Evolutionary conservation across 2,113 vertebrate species (phyloP).

Genomic region (Semicossyphus pulcher): DNA sequence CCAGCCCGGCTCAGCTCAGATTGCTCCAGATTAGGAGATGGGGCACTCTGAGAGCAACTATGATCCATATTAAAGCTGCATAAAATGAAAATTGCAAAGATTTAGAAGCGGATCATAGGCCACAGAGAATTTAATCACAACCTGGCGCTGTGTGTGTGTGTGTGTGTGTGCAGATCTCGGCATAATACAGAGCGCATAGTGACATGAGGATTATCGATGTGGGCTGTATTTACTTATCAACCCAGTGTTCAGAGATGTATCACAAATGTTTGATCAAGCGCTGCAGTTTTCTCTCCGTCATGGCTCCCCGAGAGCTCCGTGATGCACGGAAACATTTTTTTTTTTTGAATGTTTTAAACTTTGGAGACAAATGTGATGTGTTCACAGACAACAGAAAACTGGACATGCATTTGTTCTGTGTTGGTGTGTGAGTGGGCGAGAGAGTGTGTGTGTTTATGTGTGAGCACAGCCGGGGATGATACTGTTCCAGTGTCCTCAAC

Average conservation of each 20-base stretch:
- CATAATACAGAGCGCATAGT: slow-evolving; percentile 83
- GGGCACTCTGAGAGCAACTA: slow-evolving; percentile 87
- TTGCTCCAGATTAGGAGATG: slow-evolving; percentile 91
- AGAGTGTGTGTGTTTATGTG: slow-evolving; percentile 55
- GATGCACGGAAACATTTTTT: slow-evolving; percentile 32
- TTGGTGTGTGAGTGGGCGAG: slow-evolving; percentile 66
- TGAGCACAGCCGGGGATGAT: slow-evolving; percentile 68
- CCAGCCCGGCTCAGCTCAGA: slow-evolving; percentile 88
- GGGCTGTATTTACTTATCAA: slow-evolving; percentile 87
- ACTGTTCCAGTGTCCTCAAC: slow-evolving; percentile 69
- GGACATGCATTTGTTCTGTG: slow-evolving; percentile 61
- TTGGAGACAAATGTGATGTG: slow-evolving; percentile 48
- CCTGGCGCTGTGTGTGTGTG: slow-evolving; percentile 76
- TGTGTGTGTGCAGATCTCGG: slow-evolving; percentile 58
- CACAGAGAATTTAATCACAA: slow-evolving; percentile 92
- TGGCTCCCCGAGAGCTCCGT: slow-evolving; percentile 12
- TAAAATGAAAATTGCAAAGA: slow-evolving; percentile 98
- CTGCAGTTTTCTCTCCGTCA: slow-evolving; percentile 39
- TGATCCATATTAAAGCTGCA: slow-evolving; percentile 95
- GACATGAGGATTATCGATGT: slow-evolving; percentile 84
- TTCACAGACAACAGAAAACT: slow-evolving; percentile 20
- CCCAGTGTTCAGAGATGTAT: slow-evolving; percentile 85
- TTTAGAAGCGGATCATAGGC: slow-evolving; percentile 90
- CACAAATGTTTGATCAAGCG: slow-evolving; percentile 66
- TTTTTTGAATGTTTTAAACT: slow-evolving; percentile 33